Percentiles rank a stretch among this genome's conserved stretches.
Evolutionary conservation across 2,888 invertebrate genomes (phyloP).

Genomic region (Matsumyia berberina): DNA sequence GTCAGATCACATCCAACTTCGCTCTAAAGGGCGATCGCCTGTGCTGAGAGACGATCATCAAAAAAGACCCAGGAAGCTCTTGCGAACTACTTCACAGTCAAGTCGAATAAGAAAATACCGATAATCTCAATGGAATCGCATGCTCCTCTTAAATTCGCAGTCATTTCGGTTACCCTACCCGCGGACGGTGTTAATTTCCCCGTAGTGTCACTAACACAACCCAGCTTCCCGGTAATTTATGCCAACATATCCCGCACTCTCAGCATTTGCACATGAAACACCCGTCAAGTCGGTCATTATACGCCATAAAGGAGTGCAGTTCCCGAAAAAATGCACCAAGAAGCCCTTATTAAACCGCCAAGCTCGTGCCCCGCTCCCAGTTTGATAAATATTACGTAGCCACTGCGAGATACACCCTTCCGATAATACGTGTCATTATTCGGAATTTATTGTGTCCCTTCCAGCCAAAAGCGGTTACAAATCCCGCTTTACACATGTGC

Average conservation of each 20-base stretch:
- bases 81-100: too few relatives aligned
- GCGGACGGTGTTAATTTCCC: constrained; percentile 12
- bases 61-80: too few relatives aligned
- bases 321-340: background rate
- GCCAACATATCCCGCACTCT: constrained; percentile 10
- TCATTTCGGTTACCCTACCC: background rate
- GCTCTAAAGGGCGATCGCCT: too few relatives aligned
- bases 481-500: constrained; percentile 64
- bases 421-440: constrained; percentile 73
- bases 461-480: constrained; percentile 29
- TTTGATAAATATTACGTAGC: constrained; percentile 54
- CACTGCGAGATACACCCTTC: constrained; percentile 58
- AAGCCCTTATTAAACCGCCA: constrained; percentile 34
- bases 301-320: background rate
- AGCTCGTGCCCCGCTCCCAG: constrained; percentile 64
- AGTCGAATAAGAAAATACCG: too few relatives aligned
- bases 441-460: constrained; percentile 70
- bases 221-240: constrained; percentile 15
- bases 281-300: constrained; percentile 18
- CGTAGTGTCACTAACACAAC: constrained; percentile 18
- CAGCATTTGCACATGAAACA: constrained; percentile 34
- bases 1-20: too few relatives aligned
- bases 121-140: too few relatives aligned
- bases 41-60: too few relatives aligned
- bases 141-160: background rate